Evolutionary conservation across 2,888 invertebrate species (phyloP).

Genomic region (Habroteleia sp.): DNA sequence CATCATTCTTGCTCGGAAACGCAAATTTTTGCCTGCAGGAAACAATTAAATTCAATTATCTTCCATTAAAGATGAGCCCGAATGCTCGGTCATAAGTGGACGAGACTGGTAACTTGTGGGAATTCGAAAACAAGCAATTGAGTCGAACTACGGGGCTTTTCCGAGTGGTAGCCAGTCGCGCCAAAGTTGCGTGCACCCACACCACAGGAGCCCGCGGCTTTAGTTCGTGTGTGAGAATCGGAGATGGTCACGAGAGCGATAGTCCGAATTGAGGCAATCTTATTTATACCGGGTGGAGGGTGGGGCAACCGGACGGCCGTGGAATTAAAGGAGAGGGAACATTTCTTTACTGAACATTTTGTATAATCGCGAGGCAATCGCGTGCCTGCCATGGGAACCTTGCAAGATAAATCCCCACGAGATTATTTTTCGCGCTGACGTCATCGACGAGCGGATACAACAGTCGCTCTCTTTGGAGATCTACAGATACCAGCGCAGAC

Average conservation of each 20-base stretch:
- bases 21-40: slow-evolving; percentile 67
- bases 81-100: slow-evolving; percentile 64
- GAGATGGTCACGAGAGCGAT: slow-evolving; percentile 62
- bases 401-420: slow-evolving; percentile 48
- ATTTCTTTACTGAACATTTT: slow-evolving; percentile 52
- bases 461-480: slow-evolving; percentile 24
- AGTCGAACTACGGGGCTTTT: slow-evolving; percentile 61
- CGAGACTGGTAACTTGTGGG: slow-evolving; percentile 72
- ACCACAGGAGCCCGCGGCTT: slow-evolving; percentile 64
- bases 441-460: slow-evolving; percentile 37
- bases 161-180: slow-evolving; percentile 62
- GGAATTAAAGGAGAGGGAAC: slow-evolving; percentile 49
- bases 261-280: slow-evolving; percentile 65
- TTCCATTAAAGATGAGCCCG: slow-evolving; percentile 76
- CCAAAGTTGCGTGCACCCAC: slow-evolving; percentile 77
- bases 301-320: slow-evolving; percentile 47
- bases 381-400: slow-evolving; percentile 69
- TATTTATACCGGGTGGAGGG: slow-evolving; percentile 65
- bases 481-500: slow-evolving; percentile 12
- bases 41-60: slow-evolving; percentile 77
- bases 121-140: slow-evolving; percentile 72
- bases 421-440: slow-evolving; percentile 56
- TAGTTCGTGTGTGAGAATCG: slow-evolving; percentile 64
- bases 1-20: slow-evolving; percentile 12
- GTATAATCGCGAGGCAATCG: slow-evolving; percentile 64